Percentiles rank a stretch among this genome's conserved stretches.
phyloP scores from a whole-genome alignment of 2,113 vertebrate genomes.

The Stegastes partitus region DNA sequence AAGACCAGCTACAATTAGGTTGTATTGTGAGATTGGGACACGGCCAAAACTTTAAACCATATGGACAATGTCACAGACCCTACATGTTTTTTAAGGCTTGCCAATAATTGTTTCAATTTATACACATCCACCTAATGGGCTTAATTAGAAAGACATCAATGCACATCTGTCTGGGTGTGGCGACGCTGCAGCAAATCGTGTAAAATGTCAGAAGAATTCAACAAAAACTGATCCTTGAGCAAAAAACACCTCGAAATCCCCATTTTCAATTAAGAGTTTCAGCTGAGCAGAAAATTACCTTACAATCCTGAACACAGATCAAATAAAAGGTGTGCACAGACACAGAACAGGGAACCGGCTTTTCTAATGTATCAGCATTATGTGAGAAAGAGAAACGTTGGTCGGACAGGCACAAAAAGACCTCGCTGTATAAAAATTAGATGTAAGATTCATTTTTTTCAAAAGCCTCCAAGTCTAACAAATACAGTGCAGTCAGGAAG shows the following conservation, averaged over 20 bases:
- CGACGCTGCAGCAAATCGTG: background rate
- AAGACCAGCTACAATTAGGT: background rate
- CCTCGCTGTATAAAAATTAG: background rate
- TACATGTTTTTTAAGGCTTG: too few species aligned
- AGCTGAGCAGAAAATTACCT: slow-evolving; percentile 75
- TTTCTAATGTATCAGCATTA: slow-evolving; percentile 49
- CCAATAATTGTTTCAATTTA: too few species aligned
- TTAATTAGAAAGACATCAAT: background rate
- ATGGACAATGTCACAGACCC: background rate
- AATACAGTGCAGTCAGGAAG: background rate
- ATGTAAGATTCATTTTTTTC: background rate
- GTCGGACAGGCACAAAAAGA: background rate
- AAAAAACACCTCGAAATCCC: slow-evolving; percentile 41
- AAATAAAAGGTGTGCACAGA: slow-evolving; percentile 42
- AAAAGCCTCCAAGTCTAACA: background rate
- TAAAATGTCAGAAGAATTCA: slow-evolving; percentile 12
- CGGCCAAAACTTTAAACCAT: background rate
- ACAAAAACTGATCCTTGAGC: slow-evolving; percentile 19
- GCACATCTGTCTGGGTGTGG: background rate
- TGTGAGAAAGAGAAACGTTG: background rate
- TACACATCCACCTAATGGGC: background rate
- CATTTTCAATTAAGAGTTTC: slow-evolving; percentile 73
- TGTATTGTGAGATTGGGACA: background rate
- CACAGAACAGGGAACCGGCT: slow-evolving; percentile 36
- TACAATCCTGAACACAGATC: slow-evolving; percentile 32